Conservation (phyloP, 2,888 invertebrate genomes). For the Dusona sp. region DNA sequence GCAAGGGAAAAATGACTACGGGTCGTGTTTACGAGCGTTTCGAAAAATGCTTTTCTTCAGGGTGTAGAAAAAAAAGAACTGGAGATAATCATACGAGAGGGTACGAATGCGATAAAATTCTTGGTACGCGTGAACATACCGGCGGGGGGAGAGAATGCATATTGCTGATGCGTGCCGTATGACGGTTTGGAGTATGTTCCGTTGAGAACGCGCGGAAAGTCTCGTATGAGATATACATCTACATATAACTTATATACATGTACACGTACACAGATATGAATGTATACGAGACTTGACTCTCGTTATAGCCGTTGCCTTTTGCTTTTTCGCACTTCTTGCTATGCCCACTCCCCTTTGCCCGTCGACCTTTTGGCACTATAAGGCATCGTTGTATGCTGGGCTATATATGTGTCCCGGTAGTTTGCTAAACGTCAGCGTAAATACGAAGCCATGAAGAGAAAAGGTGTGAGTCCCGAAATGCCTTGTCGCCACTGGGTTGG, state of each 20-base stretch:
- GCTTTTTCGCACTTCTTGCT: conserved; percentile 48
- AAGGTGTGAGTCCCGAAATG: conserved; percentile 53
- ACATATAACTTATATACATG: neutral
- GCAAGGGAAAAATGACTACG: neutral
- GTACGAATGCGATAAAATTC: conserved; percentile 51
- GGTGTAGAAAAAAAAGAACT: conserved; percentile 26
- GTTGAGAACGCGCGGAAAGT: conserved; percentile 53
- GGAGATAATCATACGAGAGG: conserved; percentile 51
- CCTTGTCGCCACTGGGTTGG: conserved; percentile 58
- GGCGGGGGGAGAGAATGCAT: conserved; percentile 9
- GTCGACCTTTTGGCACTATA: conserved; percentile 28
- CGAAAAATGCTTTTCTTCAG: conserved; percentile 15
- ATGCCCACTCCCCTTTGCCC: conserved; percentile 12
- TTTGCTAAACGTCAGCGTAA: conserved; percentile 68
- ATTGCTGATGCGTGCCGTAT: conserved; percentile 35
- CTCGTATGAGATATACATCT: conserved; percentile 4
- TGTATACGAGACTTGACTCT: conserved; percentile 22
- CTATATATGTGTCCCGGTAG: conserved; percentile 34
- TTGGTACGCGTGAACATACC: conserved; percentile 25
- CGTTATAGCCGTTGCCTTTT: conserved; percentile 43
- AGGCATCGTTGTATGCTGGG: conserved; percentile 25
- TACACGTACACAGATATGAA: neutral
- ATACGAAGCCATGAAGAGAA: conserved; percentile 46
- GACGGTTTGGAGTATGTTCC: conserved; percentile 47
- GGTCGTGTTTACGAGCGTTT: neutral